These are phyloP conservation scores for Pyrrhia umbra DNA, from an alignment of 2,888 invertebrate genomes.

Conservation along the genomic window DNA sequence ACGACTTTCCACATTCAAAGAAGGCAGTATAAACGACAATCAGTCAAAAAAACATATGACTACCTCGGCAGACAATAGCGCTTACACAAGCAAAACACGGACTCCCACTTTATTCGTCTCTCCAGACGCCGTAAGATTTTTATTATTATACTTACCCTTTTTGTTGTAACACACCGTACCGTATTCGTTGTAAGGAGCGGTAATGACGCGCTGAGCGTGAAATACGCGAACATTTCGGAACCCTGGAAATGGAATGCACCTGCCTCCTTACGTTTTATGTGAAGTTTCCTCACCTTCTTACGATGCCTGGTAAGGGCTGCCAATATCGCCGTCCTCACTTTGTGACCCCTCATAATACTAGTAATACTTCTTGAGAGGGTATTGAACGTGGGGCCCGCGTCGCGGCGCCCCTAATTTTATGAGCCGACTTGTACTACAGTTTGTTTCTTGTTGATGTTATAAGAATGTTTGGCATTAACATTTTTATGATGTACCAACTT, in stretches of 20 bases:
- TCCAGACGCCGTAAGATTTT: conserved; percentile 82
- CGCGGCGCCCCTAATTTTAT: conserved; percentile 82
- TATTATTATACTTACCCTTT: conserved; percentile 86
- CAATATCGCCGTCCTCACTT: conserved; percentile 88
- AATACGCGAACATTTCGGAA: conserved; percentile 87
- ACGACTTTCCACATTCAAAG: conserved; percentile 32
- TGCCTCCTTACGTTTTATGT: conserved; percentile 90
- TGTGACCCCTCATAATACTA: conserved; percentile 89
- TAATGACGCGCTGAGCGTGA: conserved; percentile 87
- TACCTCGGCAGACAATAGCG: conserved; percentile 63
- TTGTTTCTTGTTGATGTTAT: conserved; percentile 77
- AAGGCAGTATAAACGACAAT: conserved; percentile 52
- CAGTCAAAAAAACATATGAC: conserved; percentile 52
- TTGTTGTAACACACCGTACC: conserved; percentile 77
- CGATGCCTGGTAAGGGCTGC: conserved; percentile 84
- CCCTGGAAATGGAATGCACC: conserved; percentile 89
- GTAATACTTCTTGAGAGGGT: conserved; percentile 89
- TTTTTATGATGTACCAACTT: conserved; percentile 75
- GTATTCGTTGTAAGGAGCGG: conserved; percentile 79
- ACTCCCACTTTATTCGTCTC: conserved; percentile 75
- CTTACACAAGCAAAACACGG: conserved; percentile 72
- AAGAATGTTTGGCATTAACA: conserved; percentile 75
- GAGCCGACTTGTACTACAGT: conserved; percentile 72
- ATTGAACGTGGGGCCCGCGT: conserved; percentile 79
- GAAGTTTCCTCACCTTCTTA: conserved; percentile 89